phyloP scores from a whole-genome alignment of 2,797 vertebrate species.

The Myotis myotis region DNA sequence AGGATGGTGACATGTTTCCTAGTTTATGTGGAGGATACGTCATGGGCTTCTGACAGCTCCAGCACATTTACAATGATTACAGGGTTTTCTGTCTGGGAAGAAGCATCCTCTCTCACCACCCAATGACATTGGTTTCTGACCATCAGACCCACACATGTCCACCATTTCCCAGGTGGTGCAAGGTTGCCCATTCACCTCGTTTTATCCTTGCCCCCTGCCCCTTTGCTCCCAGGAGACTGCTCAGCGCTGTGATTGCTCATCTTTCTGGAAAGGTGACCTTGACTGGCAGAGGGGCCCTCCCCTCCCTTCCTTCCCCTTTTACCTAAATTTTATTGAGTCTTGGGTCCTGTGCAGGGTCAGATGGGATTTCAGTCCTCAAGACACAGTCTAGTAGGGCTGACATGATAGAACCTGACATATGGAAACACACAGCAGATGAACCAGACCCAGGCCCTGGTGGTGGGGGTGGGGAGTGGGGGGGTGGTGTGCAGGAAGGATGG shows the following conservation, averaged over 20 bases:
- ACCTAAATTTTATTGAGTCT: not conserved
- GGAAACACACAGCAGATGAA: not conserved
- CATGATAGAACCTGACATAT: fast-evolving
- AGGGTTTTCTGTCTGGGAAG: not conserved
- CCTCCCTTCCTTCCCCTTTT: not conserved
- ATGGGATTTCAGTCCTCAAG: not conserved
- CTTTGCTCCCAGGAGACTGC: not conserved
- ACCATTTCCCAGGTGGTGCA: not conserved
- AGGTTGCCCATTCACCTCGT: not conserved
- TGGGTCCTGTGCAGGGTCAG: not conserved
- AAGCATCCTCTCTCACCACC: not conserved
- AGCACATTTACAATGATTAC: not conserved
- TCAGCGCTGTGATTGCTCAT: not conserved
- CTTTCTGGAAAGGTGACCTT: not conserved
- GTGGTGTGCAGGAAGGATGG: not conserved
- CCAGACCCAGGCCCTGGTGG: not conserved
- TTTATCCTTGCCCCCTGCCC: not conserved
- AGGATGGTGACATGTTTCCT: not conserved
- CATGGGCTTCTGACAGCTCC: not conserved
- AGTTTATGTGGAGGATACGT: not conserved
- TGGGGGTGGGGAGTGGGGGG: no score
- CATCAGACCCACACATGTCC: not conserved
- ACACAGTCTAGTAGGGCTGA: not conserved
- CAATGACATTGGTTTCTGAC: not conserved
- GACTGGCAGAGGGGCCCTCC: not conserved